phyloP scores from a whole-genome alignment of 2,888 invertebrate species.

The Scotopteryx bipunctaria region DNA sequence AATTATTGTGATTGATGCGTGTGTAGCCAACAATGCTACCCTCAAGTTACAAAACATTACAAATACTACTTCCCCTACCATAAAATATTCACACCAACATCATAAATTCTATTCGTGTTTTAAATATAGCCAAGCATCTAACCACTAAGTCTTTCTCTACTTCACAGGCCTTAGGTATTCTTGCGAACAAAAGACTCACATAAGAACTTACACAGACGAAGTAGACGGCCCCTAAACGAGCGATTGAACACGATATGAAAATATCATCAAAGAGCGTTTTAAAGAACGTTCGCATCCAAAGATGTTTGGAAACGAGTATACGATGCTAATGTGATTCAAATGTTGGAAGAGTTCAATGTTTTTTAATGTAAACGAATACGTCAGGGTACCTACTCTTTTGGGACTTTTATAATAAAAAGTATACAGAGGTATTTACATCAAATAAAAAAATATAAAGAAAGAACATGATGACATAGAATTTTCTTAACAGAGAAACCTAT shows the following conservation, averaged over 20 bases:
- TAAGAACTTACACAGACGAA: constrained; percentile 27
- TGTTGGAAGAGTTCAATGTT: background rate
- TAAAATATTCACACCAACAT: constrained; percentile 18
- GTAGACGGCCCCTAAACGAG: constrained; percentile 46
- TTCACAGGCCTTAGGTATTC: constrained; percentile 54
- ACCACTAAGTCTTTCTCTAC: constrained; percentile 31
- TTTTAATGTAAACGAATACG: background rate
- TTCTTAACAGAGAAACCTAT: too few species aligned
- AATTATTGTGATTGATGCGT: too few species aligned
- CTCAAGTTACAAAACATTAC: background rate
- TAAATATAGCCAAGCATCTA: constrained; percentile 19
- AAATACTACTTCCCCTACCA: background rate
- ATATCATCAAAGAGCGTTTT: constrained; percentile 19
- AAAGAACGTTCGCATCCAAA: background rate
- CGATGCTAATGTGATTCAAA: background rate
- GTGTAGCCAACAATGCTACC: too few species aligned
- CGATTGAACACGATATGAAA: constrained; percentile 36
- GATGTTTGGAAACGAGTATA: background rate
- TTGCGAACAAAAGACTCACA: constrained; percentile 61
- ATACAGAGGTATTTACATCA: too few species aligned
- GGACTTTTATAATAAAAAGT: too few species aligned
- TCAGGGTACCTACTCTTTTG: too few species aligned
- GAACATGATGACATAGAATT: too few species aligned
- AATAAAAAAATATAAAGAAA: too few species aligned
- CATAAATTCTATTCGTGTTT: constrained; percentile 12